phyloP scores from a whole-genome alignment of 2,797 vertebrate species.

The Cyprinodon diabolis region DNA sequence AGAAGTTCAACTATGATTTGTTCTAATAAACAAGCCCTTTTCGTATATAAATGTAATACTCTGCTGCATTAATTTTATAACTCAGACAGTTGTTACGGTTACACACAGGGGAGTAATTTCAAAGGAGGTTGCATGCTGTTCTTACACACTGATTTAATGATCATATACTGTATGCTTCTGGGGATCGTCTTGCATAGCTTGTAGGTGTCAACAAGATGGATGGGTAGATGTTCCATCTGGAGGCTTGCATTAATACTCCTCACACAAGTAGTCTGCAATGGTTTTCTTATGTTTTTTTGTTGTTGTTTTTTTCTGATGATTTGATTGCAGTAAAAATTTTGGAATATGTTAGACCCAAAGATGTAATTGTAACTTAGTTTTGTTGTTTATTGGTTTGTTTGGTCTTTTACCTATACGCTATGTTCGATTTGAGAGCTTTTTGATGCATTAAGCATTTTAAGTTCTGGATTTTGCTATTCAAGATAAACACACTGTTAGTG shows the following conservation, averaged over 20 bases:
- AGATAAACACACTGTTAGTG: background rate
- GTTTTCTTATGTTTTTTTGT: conserved; percentile 24
- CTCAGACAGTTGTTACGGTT: conserved; percentile 47
- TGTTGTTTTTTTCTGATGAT: conserved; percentile 27
- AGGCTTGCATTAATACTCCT: conserved; percentile 25
- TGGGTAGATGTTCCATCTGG: conserved; percentile 25
- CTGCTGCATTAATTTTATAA: conserved; percentile 44
- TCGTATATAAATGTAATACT: conserved; percentile 34
- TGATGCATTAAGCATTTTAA: background rate
- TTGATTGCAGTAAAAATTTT: conserved; percentile 15
- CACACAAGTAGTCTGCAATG: conserved; percentile 22
- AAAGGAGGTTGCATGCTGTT: conserved; percentile 45
- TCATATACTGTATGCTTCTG: conserved; percentile 29
- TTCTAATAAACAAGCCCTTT: conserved; percentile 23
- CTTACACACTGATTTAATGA: conserved; percentile 47
- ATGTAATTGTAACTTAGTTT: background rate
- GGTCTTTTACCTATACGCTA: background rate
- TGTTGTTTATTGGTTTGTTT: background rate
- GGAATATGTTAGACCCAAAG: conserved; percentile 8
- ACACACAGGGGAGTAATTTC: conserved; percentile 53
- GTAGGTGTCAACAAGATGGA: conserved; percentile 46
- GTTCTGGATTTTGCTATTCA: background rate
- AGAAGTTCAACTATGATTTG: conserved; percentile 14
- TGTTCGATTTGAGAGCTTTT: conserved; percentile 1
- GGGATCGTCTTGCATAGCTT: conserved; percentile 19